These are phyloP conservation scores for Protobothrops flavoviridis DNA, from an alignment of 2,113 vertebrate genomes.

Conservation along the genomic window DNA sequence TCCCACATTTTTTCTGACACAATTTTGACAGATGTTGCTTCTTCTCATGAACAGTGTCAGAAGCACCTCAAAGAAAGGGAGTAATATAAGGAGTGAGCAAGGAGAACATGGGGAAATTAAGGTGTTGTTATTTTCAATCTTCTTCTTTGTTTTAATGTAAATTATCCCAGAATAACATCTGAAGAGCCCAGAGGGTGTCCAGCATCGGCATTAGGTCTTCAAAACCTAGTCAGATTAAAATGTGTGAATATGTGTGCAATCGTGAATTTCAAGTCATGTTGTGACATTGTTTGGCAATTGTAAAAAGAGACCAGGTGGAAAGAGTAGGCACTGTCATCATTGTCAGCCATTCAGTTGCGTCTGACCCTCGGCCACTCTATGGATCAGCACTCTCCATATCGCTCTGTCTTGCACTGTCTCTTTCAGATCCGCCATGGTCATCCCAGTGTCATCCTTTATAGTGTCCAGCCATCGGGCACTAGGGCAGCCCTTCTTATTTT, in stretches of 20 bases:
- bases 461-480: not conserved
- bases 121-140: not conserved
- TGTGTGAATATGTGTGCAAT: slow-evolving; percentile 14
- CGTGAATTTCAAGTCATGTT: slow-evolving; percentile 54
- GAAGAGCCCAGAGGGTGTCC: slow-evolving; percentile 65
- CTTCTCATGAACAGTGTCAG: slow-evolving; percentile 29
- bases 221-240: slow-evolving; percentile 65
- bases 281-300: slow-evolving; percentile 60
- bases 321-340: not conserved
- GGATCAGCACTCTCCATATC: not conserved
- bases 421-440: not conserved
- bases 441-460: not conserved
- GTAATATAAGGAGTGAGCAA: not conserved
- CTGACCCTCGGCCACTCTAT: not conserved
- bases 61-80: slow-evolving; percentile 9
- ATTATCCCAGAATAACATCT: slow-evolving; percentile 58
- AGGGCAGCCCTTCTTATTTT: not conserved
- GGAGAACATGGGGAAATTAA: not conserved
- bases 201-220: slow-evolving; percentile 62
- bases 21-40: slow-evolving; percentile 40
- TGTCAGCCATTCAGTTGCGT: not conserved
- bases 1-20: slow-evolving; percentile 3
- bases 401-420: not conserved
- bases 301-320: slow-evolving; percentile 57
- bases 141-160: slow-evolving; percentile 34